A percentile compares a stretch with the other conserved stretches of the same genome.
Conservation (phyloP, 2,113 vertebrate genomes). For the Brachionichthys hirsutus region DNA sequence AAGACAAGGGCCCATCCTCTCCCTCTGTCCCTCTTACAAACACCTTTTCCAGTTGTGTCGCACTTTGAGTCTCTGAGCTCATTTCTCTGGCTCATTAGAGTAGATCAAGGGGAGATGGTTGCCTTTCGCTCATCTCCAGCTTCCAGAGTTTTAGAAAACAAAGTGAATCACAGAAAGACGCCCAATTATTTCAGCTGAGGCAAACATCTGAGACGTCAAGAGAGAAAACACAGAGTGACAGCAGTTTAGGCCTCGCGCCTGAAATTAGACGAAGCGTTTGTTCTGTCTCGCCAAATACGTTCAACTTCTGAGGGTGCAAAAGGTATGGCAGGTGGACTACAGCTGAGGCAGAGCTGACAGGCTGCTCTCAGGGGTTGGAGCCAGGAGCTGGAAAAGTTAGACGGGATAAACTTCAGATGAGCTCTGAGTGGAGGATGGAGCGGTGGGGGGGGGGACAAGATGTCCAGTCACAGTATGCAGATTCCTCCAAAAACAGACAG, state of each 20-base stretch:
- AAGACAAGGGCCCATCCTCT: not conserved
- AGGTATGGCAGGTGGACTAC: conserved; percentile 17
- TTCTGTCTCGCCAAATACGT: conserved; percentile 31
- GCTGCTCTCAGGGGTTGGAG: conserved; percentile 39
- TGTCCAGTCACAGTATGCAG: too few relatives aligned
- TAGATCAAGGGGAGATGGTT: conserved; percentile 56
- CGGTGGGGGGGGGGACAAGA: too few relatives aligned
- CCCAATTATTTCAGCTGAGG: conserved; percentile 58
- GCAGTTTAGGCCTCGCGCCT: conserved; percentile 28
- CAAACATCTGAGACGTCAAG: conserved; percentile 48
- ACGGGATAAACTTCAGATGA: conserved; percentile 53
- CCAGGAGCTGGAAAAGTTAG: conserved; percentile 31
- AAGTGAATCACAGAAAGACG: conserved; percentile 32
- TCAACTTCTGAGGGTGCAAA: conserved; percentile 32
- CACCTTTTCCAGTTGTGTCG: conserved; percentile 22
- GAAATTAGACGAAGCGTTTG: conserved; percentile 42
- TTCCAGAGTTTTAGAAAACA: conserved; percentile 30
- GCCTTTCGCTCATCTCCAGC: conserved; percentile 41
- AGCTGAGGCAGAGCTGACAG: conserved; percentile 18
- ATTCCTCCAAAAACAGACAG: too few relatives aligned
- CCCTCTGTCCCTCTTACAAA: conserved; percentile 39
- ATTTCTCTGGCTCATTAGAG: conserved; percentile 57
- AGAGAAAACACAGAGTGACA: conserved; percentile 45
- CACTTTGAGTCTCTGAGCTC: conserved; percentile 26
- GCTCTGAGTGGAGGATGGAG: not conserved